Evolutionary conservation across 2,888 invertebrate species (phyloP).

Genomic region (Zeuzera pyrina): DNA sequence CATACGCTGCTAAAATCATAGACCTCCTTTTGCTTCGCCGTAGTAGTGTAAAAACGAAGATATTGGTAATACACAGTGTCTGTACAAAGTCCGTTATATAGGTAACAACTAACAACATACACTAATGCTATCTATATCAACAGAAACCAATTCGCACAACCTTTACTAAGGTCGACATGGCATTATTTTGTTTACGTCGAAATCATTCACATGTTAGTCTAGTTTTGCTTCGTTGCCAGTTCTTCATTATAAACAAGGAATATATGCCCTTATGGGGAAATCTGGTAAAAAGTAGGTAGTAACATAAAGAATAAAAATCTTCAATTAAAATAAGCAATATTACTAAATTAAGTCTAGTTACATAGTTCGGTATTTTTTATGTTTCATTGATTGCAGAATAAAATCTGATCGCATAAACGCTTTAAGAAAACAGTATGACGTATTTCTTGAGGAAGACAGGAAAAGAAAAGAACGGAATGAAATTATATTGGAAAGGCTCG

Average conservation of each 20-base stretch:
- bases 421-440: constrained; percentile 56
- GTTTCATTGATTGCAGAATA: constrained; percentile 35
- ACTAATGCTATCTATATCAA: too few species aligned
- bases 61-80: too few species aligned
- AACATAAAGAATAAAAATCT: neutral
- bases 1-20: too few species aligned
- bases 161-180: constrained; percentile 51
- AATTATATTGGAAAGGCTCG: constrained; percentile 52
- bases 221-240: neutral
- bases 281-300: constrained; percentile 46
- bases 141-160: too few species aligned
- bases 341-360: neutral
- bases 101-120: too few species aligned
- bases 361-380: neutral
- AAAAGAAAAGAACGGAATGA: constrained; percentile 60
- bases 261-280: constrained; percentile 40
- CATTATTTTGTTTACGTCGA: constrained; percentile 55
- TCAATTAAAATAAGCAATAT: neutral
- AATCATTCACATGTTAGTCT: constrained; percentile 20
- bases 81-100: too few species aligned
- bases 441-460: constrained; percentile 59
- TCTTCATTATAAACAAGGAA: neutral
- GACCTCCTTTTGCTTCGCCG: too few species aligned
- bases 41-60: too few species aligned
- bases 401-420: constrained; percentile 51